Base-by-base conservation (phyloP, 92 coral and sea anemone genomes). In the Scolanthus callimorphus region DNA sequence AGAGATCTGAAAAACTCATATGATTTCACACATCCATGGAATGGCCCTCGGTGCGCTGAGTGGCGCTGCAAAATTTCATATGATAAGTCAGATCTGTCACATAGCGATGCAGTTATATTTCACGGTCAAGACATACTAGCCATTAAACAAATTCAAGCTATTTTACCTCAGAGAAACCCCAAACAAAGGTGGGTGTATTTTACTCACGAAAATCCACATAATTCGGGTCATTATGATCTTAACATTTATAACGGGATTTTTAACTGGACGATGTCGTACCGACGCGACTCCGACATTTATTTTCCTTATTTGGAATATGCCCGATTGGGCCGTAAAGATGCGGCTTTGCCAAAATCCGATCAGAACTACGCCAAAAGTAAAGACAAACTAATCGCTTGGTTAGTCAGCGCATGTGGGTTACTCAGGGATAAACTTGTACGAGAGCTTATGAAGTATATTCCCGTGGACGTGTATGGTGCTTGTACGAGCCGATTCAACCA, bases 241-340 rank as follows among this genome's bases (percentile, higher is more conserved):
- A 24, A 73, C 17, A 28, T 55, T 1, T 80, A 79, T 39, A 69
- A 88, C 29, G 75, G 74, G 19, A 58, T 80, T 25, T 91, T 91
- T 19, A 91, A 91, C 59, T 91, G 97, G 97, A 91, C 92, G 4
- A 84, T 88, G 97, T 78, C 89, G 2, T 91, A 91, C 65, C 67
- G 95, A 61, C 57, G 74, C 17, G 83, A 80, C 47, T 91, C 97
- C 49, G 97, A 91, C 43, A 73, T 91, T 51, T 80, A 79, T 27
- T 78, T 91, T 17, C 97, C 97, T 1, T 91, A 91, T 61, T 57
- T 55, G 12, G 49, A 50, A 4, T 91, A 83, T 47, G 49, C 69
- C 25, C 85, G 50, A 46, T 55, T 72, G 2, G 29, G 28, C 17
- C 27, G 67, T 26, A 74, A 73, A n/a, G 50, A 82, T 29, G 25